These are phyloP conservation scores for Scytalopus superciliaris DNA, from an alignment of 2,113 vertebrate species.

Conservation along the genomic window DNA sequence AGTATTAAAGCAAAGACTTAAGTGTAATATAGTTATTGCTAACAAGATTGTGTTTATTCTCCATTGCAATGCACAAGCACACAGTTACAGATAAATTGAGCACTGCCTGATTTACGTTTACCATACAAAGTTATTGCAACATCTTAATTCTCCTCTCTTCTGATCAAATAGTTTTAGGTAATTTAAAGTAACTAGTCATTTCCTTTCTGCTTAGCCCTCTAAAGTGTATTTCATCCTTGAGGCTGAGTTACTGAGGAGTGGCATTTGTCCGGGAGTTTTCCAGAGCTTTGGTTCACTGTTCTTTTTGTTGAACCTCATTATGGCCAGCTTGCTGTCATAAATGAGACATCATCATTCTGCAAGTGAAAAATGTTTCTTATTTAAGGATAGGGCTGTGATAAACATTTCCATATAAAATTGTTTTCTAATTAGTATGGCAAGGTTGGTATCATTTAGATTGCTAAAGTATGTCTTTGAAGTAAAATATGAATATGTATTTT, in stretches of 20 bases:
- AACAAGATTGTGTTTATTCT: neutral
- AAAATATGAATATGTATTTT: neutral
- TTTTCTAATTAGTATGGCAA: neutral
- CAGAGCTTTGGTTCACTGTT: neutral
- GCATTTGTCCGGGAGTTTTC: neutral
- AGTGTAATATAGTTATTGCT: neutral
- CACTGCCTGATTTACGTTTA: neutral
- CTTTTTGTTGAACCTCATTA: neutral
- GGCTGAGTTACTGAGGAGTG: neutral
- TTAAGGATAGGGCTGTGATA: neutral
- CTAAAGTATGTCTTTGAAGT: neutral
- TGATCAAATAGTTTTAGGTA: conserved; percentile 31
- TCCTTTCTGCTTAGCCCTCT: conserved; percentile 41
- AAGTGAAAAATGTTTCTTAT: neutral
- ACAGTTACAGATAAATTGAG: neutral
- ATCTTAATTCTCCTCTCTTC: neutral
- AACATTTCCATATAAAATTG: neutral
- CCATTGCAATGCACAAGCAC: neutral
- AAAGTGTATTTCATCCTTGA: conserved; percentile 25
- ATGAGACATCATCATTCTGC: neutral
- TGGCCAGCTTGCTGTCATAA: neutral
- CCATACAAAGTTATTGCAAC: neutral
- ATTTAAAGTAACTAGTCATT: conserved; percentile 40
- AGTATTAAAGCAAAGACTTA: neutral
- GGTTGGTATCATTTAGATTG: neutral